Evolutionary conservation across 2,888 invertebrate species (phyloP).

Genomic region (Noctua janthina): DNA sequence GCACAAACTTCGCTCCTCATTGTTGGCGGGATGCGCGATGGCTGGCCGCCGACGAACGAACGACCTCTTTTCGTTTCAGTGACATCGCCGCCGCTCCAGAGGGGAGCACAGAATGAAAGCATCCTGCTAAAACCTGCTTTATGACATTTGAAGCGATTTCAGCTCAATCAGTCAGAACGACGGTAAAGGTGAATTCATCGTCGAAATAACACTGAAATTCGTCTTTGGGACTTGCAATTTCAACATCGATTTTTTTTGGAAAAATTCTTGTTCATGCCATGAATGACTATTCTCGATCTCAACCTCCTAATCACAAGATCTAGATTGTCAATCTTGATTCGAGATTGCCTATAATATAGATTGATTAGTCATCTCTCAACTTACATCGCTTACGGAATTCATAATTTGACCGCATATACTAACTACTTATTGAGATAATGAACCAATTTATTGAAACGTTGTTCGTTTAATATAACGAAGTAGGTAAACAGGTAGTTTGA

Average conservation of each 20-base stretch:
- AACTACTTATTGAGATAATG: slow-evolving; percentile 47
- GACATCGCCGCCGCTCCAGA: slow-evolving; percentile 79
- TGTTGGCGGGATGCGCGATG: slow-evolving; percentile 82
- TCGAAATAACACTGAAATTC: neutral
- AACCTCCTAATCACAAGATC: neutral
- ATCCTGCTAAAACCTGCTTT: slow-evolving; percentile 54
- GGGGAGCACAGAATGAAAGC: slow-evolving; percentile 69
- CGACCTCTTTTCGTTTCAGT: slow-evolving; percentile 89
- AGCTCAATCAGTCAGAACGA: slow-evolving; percentile 3
- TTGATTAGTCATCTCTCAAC: slow-evolving; percentile 3
- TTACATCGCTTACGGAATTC: slow-evolving; percentile 6
- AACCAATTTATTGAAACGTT: slow-evolving; percentile 45
- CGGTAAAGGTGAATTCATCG: neutral
- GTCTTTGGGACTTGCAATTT: neutral
- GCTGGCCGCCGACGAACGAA: slow-evolving; percentile 77
- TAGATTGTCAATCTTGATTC: neutral
- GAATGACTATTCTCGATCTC: neutral
- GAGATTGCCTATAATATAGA: neutral
- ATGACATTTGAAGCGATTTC: slow-evolving; percentile 11
- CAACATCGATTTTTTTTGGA: neutral
- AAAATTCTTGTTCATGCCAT: neutral
- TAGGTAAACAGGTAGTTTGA: slow-evolving; percentile 57
- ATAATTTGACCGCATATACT: slow-evolving; percentile 16
- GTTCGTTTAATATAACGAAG: slow-evolving; percentile 45
- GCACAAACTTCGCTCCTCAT: slow-evolving; percentile 77